Conservation (phyloP, 37 sponge, comb jelly and placozoan genomes). For the Haliclona indistincta region DNA sequence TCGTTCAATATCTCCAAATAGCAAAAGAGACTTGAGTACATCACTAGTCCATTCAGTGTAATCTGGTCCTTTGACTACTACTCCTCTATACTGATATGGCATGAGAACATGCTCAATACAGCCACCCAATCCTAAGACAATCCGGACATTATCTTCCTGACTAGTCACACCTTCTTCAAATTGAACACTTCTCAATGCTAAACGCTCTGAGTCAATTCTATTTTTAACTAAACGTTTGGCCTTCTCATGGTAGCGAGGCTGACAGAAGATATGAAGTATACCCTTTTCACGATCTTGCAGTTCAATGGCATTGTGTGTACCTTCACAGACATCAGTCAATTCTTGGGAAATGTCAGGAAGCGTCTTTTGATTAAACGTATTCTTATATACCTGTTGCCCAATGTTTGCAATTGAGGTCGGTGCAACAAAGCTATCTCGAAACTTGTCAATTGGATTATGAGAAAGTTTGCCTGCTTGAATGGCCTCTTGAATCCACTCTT, state of each 20-base stretch:
- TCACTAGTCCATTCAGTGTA: background rate
- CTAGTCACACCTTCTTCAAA: slow-evolving; percentile 32
- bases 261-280: slow-evolving; percentile 4
- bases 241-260: slow-evolving; percentile 1
- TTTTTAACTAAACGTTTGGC: background rate
- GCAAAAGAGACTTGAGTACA: background rate
- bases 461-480: slow-evolving; percentile 20
- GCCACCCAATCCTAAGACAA: slow-evolving; percentile 60
- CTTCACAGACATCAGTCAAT: background rate
- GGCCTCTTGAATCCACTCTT: slow-evolving; percentile 73
- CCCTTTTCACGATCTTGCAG: slow-evolving; percentile 11
- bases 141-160: slow-evolving; percentile 29
- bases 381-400: slow-evolving; percentile 13
- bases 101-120: slow-evolving; percentile 43
- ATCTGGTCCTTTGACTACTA: slow-evolving; percentile 16
- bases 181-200: slow-evolving; percentile 6
- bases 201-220: background rate
- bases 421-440: slow-evolving; percentile 10
- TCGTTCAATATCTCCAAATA: slow-evolving; percentile 17
- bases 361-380: background rate
- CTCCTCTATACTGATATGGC: slow-evolving; percentile 44
- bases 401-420: slow-evolving; percentile 20
- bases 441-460: slow-evolving; percentile 15
- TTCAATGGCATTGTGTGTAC: background rate
- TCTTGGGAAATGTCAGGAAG: background rate